A percentile compares a stretch with the other conserved stretches of the same genome.
These are phyloP conservation scores for Otolemur garnettii DNA, from an alignment of 2,113 vertebrate genomes.

Conservation along the genomic window DNA sequence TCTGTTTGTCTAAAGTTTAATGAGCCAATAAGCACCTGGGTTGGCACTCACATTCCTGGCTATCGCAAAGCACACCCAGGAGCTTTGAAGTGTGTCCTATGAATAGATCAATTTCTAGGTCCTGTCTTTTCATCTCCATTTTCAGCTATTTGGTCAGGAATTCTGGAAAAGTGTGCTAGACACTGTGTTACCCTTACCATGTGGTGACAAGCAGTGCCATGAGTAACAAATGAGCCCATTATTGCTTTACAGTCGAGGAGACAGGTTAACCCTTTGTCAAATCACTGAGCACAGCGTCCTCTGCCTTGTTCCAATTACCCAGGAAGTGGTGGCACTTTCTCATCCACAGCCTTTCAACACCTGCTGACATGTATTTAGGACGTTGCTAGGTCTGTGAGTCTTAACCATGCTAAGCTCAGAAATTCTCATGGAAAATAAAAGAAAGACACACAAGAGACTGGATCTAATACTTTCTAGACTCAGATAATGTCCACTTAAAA, in stretches of 20 bases:
- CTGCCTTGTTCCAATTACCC: slow-evolving; percentile 85
- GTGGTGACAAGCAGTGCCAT: slow-evolving; percentile 65
- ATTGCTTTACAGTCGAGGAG: slow-evolving; percentile 81
- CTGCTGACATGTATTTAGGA: slow-evolving; percentile 81
- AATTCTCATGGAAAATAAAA: slow-evolving; percentile 68
- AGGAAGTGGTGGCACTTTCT: slow-evolving; percentile 82
- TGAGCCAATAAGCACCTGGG: neutral
- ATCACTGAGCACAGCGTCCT: slow-evolving; percentile 72
- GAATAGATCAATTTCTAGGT: slow-evolving; percentile 48
- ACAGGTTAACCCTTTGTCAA: slow-evolving; percentile 86
- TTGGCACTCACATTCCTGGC: neutral
- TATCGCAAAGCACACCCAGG: neutral
- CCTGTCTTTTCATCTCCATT: slow-evolving; percentile 50
- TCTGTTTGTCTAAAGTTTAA: slow-evolving; percentile 32
- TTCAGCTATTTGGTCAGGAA: slow-evolving; percentile 60
- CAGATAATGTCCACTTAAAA: slow-evolving; percentile 19
- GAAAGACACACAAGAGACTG: slow-evolving; percentile 65
- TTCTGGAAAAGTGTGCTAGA: slow-evolving; percentile 56
- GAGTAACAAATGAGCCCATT: slow-evolving; percentile 86
- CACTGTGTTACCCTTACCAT: slow-evolving; percentile 28
- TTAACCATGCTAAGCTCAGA: slow-evolving; percentile 66
- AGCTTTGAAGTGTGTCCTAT: neutral
- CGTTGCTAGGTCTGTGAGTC: slow-evolving; percentile 38
- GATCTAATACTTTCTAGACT: slow-evolving; percentile 41
- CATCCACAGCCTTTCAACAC: slow-evolving; percentile 80